Conservation (phyloP, 2,888 invertebrate species). For the Hermaeophaga mercurialis region DNA sequence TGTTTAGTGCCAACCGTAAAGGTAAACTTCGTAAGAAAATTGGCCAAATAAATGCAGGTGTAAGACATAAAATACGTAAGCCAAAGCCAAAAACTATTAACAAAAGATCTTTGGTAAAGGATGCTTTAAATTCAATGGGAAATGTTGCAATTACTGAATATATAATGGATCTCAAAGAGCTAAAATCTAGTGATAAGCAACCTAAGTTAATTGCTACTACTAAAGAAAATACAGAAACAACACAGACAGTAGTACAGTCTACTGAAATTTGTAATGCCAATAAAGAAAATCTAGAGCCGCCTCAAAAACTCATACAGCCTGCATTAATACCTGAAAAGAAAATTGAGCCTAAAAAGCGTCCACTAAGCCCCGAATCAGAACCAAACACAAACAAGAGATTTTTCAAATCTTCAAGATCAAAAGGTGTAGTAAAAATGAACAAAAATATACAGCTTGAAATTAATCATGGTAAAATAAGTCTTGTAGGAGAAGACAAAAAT, state of each 20-base stretch:
- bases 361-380: constrained; percentile 27
- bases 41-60: constrained; percentile 71
- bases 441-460: constrained; percentile 54
- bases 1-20: constrained; percentile 23
- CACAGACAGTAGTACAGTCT: constrained; percentile 20
- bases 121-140: constrained; percentile 40
- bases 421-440: constrained; percentile 52
- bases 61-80: constrained; percentile 67
- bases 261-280: no score
- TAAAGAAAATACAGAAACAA: constrained; percentile 31
- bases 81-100: constrained; percentile 60
- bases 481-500: constrained; percentile 36
- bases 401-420: constrained; percentile 55
- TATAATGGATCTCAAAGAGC: constrained; percentile 37
- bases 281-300: constrained; percentile 31
- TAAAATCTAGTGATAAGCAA: constrained; percentile 29
- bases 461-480: constrained; percentile 48
- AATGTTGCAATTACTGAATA: constrained; percentile 45
- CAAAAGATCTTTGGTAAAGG: constrained; percentile 43
- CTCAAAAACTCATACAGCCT: constrained; percentile 21
- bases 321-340: constrained; percentile 15
- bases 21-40: constrained; percentile 20
- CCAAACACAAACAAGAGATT: constrained; percentile 53
- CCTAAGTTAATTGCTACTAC: constrained; percentile 26
- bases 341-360: constrained; percentile 22